Base-by-base conservation (phyloP, 2,888 invertebrate species). In the Rhingia campestris region DNA sequence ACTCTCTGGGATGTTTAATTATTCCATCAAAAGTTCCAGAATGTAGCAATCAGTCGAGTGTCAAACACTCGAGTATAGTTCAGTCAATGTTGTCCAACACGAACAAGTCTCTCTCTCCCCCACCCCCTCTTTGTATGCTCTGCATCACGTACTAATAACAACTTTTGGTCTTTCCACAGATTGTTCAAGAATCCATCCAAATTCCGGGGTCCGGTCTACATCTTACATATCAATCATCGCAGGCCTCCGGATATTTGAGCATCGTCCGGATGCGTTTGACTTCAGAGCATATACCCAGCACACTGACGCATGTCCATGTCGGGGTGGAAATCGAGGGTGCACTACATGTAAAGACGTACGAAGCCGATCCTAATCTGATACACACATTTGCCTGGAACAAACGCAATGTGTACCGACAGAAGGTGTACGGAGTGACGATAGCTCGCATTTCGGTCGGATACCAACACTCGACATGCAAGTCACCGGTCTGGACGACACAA, bases 361-460 rank as follows among this genome's bases (percentile, higher is more conserved):
- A 99, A 92, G 98, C 99, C 0, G 98, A 98, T 91, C 97, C 98
- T 0, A 97, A 97, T 90, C 92, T 99, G 77, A 97, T 96, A 64
- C 98, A 98, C 91, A 97, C 97, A 6, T 99, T 98, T 90, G 97
- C 98, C 2, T 99, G 99, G 99, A 98, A 98, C 91, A 97, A 98
- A 91, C 93, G 97, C 85, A 99, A 99, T 91, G 98, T 98, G 49
- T 99, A 99, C 92, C 96, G 97, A 89, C 98, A 99, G 92, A 98
- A 98, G 93, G 97, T 96, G 2, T 97, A 97, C 89, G 97, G 97
- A 0, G 94, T 97, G 86, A 97, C 97, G 0, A 95, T 96, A 89
- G 97, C 97, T 0, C 95, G 96, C 88, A 96, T 97, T 54, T 97
- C 96, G 2, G 95, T 99, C 80, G 99, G 99, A 35, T 99, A 99